Base-by-base conservation (phyloP, 92 coral and sea anemone genomes). In the Ricordea florida region DNA sequence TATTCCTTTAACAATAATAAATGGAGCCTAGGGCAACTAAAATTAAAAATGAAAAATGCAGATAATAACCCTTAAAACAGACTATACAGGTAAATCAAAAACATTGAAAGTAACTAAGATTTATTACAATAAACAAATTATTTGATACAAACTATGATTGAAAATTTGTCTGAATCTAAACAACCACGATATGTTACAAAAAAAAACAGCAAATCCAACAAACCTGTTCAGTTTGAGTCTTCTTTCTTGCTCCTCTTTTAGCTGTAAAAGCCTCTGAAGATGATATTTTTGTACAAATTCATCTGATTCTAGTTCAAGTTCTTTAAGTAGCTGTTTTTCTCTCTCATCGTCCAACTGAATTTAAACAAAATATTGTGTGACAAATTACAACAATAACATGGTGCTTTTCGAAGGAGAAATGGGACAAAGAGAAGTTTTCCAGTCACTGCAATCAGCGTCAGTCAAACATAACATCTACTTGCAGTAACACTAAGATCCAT, bases 221-320 rank as follows among this genome's bases (percentile, higher is more conserved):
- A 11, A 90, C 98, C 98, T 90, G 43, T 62, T 85, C 32, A 85
- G 78, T 1, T 93, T 56, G 45, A 92, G 79, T 41, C 85, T 80
- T 34, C 79, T 71, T 28, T 96, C 97, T 20, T 93, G 97, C 69
- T 89, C 96, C 46, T 79, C 85, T 80, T 92, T 85, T 85, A 96
- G 78, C 53, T 96, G 96, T 34, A 85, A 81, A 37, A 96, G 69
- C 62, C 99, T 78, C 62, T 89, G 90, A 64, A 96, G 60, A 44
- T 96, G 99, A 65, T 96, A 96, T 72, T 92, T 87, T 29, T 92
- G 84, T 22, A 96, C 47, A 74, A 92, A 96, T 37, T 93, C 96
- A 83, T 92, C 99, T 61, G 93, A 90, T 31, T 94, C 96, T 16
- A 82, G 80, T 24, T 94, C 98, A 24, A 92, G 76, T 69, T 94